Conservation (phyloP, 1,140 invertebrate genomes). For the Drosophila tropicalis region DNA sequence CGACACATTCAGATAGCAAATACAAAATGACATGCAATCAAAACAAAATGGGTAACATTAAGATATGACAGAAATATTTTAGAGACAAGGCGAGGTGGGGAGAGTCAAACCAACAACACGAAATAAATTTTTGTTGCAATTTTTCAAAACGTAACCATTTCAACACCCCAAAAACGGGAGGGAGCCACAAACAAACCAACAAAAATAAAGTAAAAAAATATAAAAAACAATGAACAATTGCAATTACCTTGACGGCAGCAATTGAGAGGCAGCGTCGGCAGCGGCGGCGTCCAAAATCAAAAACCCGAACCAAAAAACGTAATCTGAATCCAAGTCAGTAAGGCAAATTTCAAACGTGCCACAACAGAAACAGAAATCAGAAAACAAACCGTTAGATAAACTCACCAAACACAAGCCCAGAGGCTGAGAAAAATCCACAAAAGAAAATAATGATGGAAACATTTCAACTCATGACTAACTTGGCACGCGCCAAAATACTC, state of each 20-base stretch:
- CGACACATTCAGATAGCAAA: constrained; percentile 20
- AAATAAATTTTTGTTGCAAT: constrained; percentile 10
- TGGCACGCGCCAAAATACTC: constrained; percentile 39
- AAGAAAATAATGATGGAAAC: constrained; percentile 21
- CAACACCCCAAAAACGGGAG: constrained; percentile 38
- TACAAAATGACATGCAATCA: constrained; percentile 37
- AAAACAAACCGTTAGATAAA: constrained; percentile 27
- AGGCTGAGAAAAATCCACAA: constrained; percentile 7
- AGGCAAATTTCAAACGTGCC: not conserved
- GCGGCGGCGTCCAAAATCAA: constrained; percentile 30
- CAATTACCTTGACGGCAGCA: constrained; percentile 47
- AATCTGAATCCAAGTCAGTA: constrained; percentile 15
- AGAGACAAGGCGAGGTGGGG: not conserved
- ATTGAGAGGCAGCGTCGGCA: constrained; percentile 20
- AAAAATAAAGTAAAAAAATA: not conserved
- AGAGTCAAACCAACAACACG: not conserved
- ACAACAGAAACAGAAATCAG: constrained; percentile 9
- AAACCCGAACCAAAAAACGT: constrained; percentile 40
- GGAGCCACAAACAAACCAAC: not conserved
- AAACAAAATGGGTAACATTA: constrained; percentile 39
- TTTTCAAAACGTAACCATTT: constrained; percentile 50
- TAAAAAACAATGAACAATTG: constrained; percentile 31
- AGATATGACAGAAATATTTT: constrained; percentile 7
- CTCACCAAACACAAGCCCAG: not conserved
- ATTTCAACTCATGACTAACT: constrained; percentile 46